Evolutionary conservation across 2,113 vertebrate species (phyloP).

Genomic region (Callipepla californica): DNA sequence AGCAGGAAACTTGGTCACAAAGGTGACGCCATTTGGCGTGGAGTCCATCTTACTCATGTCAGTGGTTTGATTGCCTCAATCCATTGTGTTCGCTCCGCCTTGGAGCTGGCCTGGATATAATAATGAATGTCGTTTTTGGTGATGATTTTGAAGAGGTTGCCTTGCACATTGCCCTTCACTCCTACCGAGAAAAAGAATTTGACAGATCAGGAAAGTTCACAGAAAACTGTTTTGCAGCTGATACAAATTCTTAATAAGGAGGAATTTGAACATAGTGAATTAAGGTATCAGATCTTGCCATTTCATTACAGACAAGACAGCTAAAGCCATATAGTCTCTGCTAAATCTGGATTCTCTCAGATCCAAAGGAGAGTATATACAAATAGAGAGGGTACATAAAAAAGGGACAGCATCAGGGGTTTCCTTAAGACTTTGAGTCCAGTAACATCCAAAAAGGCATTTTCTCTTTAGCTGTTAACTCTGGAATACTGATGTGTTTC

Average conservation of each 20-base stretch:
- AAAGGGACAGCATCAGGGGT: neutral
- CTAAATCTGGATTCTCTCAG: neutral
- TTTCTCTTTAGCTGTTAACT: constrained; percentile 1
- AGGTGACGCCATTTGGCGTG: neutral
- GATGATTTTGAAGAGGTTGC: constrained; percentile 97
- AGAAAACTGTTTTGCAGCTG: neutral
- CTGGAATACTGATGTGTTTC: neutral
- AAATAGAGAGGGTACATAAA: neutral
- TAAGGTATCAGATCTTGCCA: neutral
- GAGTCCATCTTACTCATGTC: constrained; percentile 70
- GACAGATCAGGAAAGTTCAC: neutral
- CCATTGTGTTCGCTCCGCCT: constrained; percentile 89
- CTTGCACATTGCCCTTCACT: constrained; percentile 95
- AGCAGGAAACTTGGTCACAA: neutral
- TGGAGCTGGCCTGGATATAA: constrained; percentile 93
- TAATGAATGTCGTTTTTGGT: constrained; percentile 90
- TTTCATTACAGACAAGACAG: neutral
- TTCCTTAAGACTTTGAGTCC: neutral
- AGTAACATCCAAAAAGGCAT: neutral
- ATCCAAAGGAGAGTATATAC: neutral
- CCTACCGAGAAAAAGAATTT: constrained; percentile 73
- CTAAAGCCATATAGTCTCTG: neutral
- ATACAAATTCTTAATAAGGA: neutral
- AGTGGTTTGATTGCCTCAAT: constrained; percentile 89
- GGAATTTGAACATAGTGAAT: neutral